Evolutionary conservation across 2,113 vertebrate species (phyloP).

Genomic region (Rafetus swinhoei): DNA sequence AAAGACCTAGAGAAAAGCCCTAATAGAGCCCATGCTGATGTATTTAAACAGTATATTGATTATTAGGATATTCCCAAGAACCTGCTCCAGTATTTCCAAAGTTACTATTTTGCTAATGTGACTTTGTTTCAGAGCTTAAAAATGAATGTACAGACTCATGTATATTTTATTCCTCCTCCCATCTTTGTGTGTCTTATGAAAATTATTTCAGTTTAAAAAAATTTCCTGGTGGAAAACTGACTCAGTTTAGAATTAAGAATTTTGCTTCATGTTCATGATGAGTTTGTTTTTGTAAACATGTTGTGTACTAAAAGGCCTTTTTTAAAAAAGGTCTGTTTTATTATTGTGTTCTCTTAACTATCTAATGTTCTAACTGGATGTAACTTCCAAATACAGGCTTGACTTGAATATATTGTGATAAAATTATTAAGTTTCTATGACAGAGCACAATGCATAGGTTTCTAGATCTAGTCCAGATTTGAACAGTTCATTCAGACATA

Average conservation of each 20-base stretch:
- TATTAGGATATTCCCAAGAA: not conserved
- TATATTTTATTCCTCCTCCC: not conserved
- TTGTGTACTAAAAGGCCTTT: not conserved
- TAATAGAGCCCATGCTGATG: not conserved
- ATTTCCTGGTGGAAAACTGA: not conserved
- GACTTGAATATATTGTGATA: not conserved
- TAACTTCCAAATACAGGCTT: not conserved
- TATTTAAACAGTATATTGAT: not conserved
- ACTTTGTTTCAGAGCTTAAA: not conserved
- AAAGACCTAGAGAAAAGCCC: not conserved
- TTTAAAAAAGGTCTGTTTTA: not conserved
- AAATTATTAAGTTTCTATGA: slow-evolving; percentile 2
- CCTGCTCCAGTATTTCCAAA: not conserved
- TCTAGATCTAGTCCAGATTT: not conserved
- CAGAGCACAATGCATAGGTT: not conserved
- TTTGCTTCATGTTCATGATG: not conserved
- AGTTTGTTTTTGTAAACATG: not conserved
- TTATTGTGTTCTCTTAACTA: not conserved
- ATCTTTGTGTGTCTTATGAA: not conserved
- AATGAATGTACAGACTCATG: not conserved
- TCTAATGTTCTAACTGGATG: not conserved
- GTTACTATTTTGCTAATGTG: not conserved
- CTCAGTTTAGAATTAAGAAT: not conserved
- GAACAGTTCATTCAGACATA: not conserved
- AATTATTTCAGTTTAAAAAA: not conserved